Conservation (phyloP, 35 echinoderm and acorn worm genomes). For the Holothuria glaberrima region DNA sequence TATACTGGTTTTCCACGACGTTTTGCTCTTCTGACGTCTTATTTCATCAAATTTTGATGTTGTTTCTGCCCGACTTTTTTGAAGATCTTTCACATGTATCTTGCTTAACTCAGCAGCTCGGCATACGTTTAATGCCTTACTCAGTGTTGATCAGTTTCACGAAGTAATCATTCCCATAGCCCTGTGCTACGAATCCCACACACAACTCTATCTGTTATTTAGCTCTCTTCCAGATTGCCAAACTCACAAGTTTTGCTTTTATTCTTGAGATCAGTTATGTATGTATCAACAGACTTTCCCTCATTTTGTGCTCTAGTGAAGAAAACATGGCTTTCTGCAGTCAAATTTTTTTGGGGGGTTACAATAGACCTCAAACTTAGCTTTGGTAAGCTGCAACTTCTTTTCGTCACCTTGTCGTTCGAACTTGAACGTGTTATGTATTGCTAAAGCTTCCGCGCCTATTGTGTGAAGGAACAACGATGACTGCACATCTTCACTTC, state of each 20-base stretch:
- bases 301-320: constrained; percentile 21
- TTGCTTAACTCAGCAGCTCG: not conserved
- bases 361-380: too few relatives aligned
- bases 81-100: constrained; percentile 29
- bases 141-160: constrained; percentile 37
- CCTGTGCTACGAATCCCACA: constrained; percentile 5
- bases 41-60: not conserved
- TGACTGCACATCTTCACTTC: constrained; percentile 43
- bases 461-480: constrained; percentile 64
- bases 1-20: not conserved
- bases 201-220: constrained; percentile 36
- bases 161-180: constrained; percentile 8
- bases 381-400: too few relatives aligned
- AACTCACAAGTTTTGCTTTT: constrained; percentile 57
- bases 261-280: constrained; percentile 42
- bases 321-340: constrained; percentile 18
- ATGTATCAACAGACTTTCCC: constrained; percentile 8
- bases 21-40: not conserved
- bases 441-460: constrained; percentile 68
- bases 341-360: too few relatives aligned
- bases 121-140: constrained; percentile 15
- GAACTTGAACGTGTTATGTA: constrained; percentile 68
- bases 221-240: constrained; percentile 11
- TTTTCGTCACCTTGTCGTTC: not conserved
- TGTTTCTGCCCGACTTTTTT: not conserved